Percentiles rank a stretch among this genome's conserved stretches.
phyloP scores from a whole-genome alignment of 2,888 invertebrate genomes.

The Protophormia terraenovae region DNA sequence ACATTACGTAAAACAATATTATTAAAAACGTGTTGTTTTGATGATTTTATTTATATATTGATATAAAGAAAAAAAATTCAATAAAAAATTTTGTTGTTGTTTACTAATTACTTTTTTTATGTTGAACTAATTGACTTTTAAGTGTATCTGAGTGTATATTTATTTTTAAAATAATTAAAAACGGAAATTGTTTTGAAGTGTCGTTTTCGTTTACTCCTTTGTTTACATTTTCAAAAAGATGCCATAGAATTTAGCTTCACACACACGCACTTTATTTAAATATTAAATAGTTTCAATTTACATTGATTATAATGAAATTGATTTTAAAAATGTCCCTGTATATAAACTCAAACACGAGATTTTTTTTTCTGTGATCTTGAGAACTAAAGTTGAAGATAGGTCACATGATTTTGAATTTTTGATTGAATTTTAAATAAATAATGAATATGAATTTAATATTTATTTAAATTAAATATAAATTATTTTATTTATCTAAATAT shows the following conservation, averaged over 20 bases:
- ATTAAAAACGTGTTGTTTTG: constrained; percentile 31
- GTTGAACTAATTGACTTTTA: no score
- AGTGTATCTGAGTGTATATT: constrained; percentile 18
- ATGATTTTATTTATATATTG: background rate
- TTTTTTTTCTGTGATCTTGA: constrained; percentile 1
- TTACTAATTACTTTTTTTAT: no score
- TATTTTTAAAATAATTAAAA: constrained; percentile 17
- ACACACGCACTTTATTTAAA: background rate
- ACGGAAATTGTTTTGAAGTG: constrained; percentile 40
- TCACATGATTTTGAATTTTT: constrained; percentile 13
- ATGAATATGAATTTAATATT: background rate
- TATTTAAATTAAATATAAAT: background rate
- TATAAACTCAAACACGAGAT: constrained; percentile 36
- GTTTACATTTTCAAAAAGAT: constrained; percentile 14
- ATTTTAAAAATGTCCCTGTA: background rate
- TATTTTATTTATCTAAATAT: background rate
- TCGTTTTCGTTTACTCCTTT: background rate
- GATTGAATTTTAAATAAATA: background rate
- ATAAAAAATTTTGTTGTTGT: constrained; percentile 14
- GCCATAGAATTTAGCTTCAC: background rate
- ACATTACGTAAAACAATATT: constrained; percentile 7
- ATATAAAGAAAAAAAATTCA: background rate
- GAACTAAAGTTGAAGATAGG: constrained; percentile 13
- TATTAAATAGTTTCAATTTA: background rate
- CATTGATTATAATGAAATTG: background rate